These are phyloP conservation scores for Sphaeramia orbicularis DNA, from an alignment of 2,797 vertebrate species.

Conservation along the genomic window DNA sequence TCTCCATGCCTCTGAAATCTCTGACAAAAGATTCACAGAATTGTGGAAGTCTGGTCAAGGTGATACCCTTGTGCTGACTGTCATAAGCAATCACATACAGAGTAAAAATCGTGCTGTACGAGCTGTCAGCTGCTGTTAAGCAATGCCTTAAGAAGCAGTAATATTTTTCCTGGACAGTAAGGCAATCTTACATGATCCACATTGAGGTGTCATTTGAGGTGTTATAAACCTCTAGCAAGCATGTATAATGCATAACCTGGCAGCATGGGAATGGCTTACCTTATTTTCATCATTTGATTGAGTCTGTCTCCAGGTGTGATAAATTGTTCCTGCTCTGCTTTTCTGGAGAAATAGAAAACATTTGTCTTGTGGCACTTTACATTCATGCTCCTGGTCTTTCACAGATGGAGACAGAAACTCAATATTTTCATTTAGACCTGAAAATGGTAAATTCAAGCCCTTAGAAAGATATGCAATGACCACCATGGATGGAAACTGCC, in stretches of 20 bases:
- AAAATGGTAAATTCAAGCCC: constrained; percentile 18
- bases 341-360: constrained; percentile 69
- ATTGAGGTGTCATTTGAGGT: constrained; percentile 50
- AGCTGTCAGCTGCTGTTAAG: constrained; percentile 61
- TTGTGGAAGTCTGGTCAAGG: constrained; percentile 51
- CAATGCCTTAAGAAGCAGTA: constrained; percentile 42
- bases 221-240: constrained; percentile 54
- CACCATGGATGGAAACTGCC: neutral
- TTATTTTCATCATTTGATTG: constrained; percentile 73
- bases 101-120: constrained; percentile 47
- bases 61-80: constrained; percentile 47
- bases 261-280: constrained; percentile 39
- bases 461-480: constrained; percentile 34
- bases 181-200: constrained; percentile 47
- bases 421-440: constrained; percentile 54
- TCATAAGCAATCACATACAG: constrained; percentile 45
- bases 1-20: constrained; percentile 13
- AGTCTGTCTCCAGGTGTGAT: constrained; percentile 69
- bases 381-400: constrained; percentile 42
- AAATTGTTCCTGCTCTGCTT: constrained; percentile 56
- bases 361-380: constrained; percentile 71
- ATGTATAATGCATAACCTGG: constrained; percentile 70
- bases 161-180: constrained; percentile 49
- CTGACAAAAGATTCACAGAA: constrained; percentile 41
- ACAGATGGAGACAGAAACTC: constrained; percentile 46